Percentiles rank a stretch among this genome's conserved stretches.
Evolutionary conservation across 2,888 invertebrate species (phyloP).

Genomic region (Ametastegia equiseti): DNA sequence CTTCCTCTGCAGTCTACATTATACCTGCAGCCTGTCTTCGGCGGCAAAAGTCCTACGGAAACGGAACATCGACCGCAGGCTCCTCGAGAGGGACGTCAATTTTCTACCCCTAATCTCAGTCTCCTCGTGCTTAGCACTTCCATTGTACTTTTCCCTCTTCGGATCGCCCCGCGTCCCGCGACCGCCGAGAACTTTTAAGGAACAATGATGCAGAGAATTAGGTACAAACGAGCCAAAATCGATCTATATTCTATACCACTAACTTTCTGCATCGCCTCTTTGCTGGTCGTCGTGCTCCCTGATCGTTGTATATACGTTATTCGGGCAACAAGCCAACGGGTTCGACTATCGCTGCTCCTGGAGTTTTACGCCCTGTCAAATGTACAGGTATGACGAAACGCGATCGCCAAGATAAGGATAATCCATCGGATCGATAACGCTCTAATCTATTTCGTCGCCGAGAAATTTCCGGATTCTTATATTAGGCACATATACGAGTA

Average conservation of each 20-base stretch:
- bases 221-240: no score
- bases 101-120: conserved; percentile 18
- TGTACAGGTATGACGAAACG: not conserved
- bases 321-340: no score
- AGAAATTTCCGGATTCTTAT: not conserved
- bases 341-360: not conserved
- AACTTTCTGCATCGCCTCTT: not conserved
- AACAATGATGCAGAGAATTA: not conserved
- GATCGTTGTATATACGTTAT: not conserved
- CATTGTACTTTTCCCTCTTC: not conserved
- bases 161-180: not conserved
- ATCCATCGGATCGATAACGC: not conserved
- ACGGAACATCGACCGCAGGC: conserved; percentile 27
- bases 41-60: not conserved
- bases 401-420: not conserved
- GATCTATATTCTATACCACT: no score
- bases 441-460: not conserved
- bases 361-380: not conserved
- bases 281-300: not conserved
- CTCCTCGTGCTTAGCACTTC: not conserved
- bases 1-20: not conserved
- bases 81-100: conserved; percentile 5
- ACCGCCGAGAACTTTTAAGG: not conserved
- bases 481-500: no score
- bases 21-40: conserved; percentile 21